phyloP scores from a whole-genome alignment of 2,797 vertebrate genomes.

The Chiloscyllium punctatum region DNA sequence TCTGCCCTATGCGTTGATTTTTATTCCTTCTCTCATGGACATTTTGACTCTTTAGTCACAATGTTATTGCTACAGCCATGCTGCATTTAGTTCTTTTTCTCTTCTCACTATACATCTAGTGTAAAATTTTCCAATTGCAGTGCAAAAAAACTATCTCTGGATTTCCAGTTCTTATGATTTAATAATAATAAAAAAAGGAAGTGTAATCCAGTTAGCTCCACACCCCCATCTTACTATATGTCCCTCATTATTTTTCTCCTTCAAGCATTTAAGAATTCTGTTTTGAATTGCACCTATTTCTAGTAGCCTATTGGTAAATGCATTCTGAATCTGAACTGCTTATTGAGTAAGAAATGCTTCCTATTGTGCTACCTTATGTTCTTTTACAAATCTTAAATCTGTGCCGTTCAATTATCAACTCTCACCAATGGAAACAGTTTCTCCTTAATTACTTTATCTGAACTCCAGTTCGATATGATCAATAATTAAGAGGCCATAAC shows the following conservation, averaged over 20 bases:
- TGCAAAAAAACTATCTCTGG: background rate
- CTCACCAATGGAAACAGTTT: slow-evolving; percentile 11
- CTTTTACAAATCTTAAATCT: background rate
- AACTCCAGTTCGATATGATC: background rate
- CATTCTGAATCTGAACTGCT: background rate
- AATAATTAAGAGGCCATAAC: background rate
- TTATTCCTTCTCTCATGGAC: background rate
- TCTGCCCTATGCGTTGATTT: background rate
- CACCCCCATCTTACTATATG: background rate
- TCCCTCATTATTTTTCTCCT: background rate
- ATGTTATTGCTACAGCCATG: background rate
- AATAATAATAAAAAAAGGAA: background rate
- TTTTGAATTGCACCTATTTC: background rate
- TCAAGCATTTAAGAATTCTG: background rate
- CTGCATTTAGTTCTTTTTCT: background rate
- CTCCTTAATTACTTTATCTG: background rate
- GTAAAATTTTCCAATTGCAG: background rate
- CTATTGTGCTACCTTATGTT: background rate
- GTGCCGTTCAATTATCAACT: background rate
- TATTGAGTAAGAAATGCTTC: background rate
- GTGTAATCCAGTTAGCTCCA: background rate
- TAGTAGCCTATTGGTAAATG: background rate
- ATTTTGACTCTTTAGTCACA: background rate
- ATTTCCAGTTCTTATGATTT: background rate
- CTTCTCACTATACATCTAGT: background rate